A percentile compares a stretch with the other conserved stretches of the same genome.
These are phyloP conservation scores for Sceloporus undulatus DNA, from an alignment of 2,113 vertebrate genomes.

Conservation along the genomic window DNA sequence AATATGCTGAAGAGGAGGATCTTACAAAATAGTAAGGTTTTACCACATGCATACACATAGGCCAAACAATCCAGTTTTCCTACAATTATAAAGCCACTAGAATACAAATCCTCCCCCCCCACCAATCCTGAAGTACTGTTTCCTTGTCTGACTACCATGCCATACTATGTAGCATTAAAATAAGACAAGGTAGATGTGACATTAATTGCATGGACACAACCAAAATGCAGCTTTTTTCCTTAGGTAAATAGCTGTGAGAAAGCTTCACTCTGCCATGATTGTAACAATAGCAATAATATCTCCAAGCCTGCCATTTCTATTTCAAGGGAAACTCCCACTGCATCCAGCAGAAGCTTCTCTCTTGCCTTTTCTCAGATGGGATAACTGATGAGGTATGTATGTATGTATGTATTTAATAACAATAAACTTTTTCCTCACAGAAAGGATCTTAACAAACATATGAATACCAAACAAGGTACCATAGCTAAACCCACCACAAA, in stretches of 20 bases:
- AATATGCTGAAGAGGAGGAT: not conserved
- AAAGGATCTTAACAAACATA: too few relatives aligned
- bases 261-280: not conserved
- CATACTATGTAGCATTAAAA: too few relatives aligned
- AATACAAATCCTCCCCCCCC: too few relatives aligned
- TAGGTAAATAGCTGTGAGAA: not conserved
- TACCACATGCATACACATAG: not conserved
- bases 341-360: not conserved
- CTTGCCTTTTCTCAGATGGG: not conserved
- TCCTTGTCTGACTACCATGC: too few relatives aligned
- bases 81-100: too few relatives aligned
- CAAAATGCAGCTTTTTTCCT: too few relatives aligned
- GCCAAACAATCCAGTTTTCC: too few relatives aligned
- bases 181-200: too few relatives aligned
- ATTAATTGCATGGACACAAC: too few relatives aligned
- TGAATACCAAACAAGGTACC: too few relatives aligned
- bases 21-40: not conserved
- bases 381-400: not conserved
- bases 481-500: not conserved
- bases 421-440: too few relatives aligned
- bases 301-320: not conserved
- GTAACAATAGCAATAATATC: not conserved
- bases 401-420: not conserved
- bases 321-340: not conserved
- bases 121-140: too few relatives aligned